phyloP scores from a whole-genome alignment of 1,140 invertebrate genomes.

The Orchesella cincta region DNA sequence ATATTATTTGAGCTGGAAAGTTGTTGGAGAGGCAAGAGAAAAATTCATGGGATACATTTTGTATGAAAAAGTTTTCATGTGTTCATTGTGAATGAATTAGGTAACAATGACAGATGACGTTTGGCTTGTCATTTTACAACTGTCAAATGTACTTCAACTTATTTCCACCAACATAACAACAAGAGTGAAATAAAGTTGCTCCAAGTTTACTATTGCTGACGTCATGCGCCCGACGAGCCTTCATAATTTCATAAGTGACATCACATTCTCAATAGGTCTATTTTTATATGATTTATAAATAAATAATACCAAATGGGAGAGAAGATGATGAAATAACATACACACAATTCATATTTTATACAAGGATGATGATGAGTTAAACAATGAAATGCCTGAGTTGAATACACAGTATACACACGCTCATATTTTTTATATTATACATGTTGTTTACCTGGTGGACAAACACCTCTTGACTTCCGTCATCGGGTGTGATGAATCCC shows the following conservation, averaged over 20 bases:
- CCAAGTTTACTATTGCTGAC: not conserved
- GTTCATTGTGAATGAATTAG: not conserved
- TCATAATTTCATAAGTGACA: not conserved
- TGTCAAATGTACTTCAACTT: conserved; percentile 39
- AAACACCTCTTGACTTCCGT: conserved; percentile 84
- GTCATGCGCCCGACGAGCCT: not conserved
- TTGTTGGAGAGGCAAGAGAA: not conserved
- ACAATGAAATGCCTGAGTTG: not conserved
- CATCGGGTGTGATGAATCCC: conserved; percentile 86
- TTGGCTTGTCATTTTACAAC: conserved; percentile 35
- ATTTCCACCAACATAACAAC: not conserved
- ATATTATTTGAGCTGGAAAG: not conserved
- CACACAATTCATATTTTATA: not conserved
- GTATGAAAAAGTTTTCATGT: not conserved
- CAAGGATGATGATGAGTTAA: not conserved
- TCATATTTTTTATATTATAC: not conserved
- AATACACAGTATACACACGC: not conserved
- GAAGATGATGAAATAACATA: not conserved
- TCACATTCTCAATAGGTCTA: not conserved
- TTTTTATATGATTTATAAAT: not conserved
- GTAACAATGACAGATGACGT: conserved; percentile 46
- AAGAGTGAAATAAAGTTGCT: not conserved
- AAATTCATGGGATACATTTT: no score
- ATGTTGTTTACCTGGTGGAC: conserved; percentile 75
- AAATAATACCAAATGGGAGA: not conserved